phyloP scores from a whole-genome alignment of 2,888 invertebrate species.

The Cybosia mesomella region DNA sequence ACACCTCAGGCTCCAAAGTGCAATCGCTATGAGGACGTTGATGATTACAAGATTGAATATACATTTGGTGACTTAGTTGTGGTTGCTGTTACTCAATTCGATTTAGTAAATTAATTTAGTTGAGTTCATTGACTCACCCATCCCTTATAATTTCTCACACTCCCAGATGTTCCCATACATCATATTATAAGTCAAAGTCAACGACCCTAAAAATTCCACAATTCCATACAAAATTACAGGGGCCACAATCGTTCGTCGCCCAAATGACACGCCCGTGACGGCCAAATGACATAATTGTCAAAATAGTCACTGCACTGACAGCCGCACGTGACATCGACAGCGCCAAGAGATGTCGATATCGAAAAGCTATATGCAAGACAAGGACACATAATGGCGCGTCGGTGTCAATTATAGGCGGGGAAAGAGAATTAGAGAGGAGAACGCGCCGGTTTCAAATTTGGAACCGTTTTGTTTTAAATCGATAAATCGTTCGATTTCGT shows the following conservation, averaged over 20 bases:
- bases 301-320: constrained; percentile 85
- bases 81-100: not conserved
- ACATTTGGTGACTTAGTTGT: too few relatives aligned
- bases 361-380: constrained; percentile 42
- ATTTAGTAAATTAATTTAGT: not conserved
- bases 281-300: constrained; percentile 87
- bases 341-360: constrained; percentile 62
- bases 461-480: constrained; percentile 85
- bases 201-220: constrained; percentile 79
- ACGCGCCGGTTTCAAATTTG: constrained; percentile 83
- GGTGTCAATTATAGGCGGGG: constrained; percentile 86
- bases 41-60: too few relatives aligned
- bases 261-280: constrained; percentile 85
- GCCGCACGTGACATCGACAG: constrained; percentile 81
- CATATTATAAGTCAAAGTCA: constrained; percentile 71
- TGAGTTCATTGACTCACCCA: constrained; percentile 8
- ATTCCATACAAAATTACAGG: constrained; percentile 84
- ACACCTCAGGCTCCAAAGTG: too few relatives aligned
- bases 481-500: constrained; percentile 84
- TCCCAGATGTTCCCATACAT: constrained; percentile 83
- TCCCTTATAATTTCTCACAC: constrained; percentile 56
- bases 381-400: constrained; percentile 76
- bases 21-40: too few relatives aligned
- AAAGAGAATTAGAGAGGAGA: constrained; percentile 85
- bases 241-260: constrained; percentile 82